Evolutionary conservation across 2,797 vertebrate genomes (phyloP), one percentile per base, ranked within the genome.

Genomic region (Sebastes alutus): DNA sequence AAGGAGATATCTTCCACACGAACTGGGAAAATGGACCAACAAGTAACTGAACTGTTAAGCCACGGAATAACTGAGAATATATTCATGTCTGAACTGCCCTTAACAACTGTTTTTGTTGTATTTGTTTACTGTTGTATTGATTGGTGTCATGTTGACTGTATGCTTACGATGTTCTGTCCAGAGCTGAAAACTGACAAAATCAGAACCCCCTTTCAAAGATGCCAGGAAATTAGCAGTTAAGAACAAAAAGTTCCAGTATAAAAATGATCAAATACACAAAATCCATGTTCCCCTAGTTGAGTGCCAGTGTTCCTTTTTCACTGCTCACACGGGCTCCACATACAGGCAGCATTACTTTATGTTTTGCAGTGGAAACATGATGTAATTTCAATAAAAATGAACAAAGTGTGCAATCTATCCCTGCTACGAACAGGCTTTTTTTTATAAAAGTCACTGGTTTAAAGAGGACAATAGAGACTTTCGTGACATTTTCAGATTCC

Each of bases 241-340:
- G 29, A 58, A 59, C 27, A 16, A 79, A 58, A 46, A 49, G 18
- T 11, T 63, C 38, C 29, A 54, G 3, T 20, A 66, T 1, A 64
- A 52, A 69, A 72, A 79, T 54, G 0, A 60, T 61, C 8, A 68
- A 61, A 77, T 73, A 25, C 22, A 38, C 18, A 23, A 79, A 78
- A 70, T 74, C 22, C 23, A 46, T 23, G 42, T 65, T 78, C 64
- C 66, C 56, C 61, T 62, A 16, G n/a, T 68, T 55, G 13, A 35
- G 54, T 56, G 63, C 42, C 55, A 83, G 38, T 18, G 62, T 75
- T 72, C 54, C 32, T 60, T 23, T 74, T 78, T 72, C n/a, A 72
- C 32, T 54, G 33, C 52, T 72, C 54, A 77, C 38, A 72, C 74
- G 25, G 66, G 25, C 32, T 66, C 14, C 42, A 72, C 56, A 71